These are phyloP conservation scores for Siniperca chuatsi DNA, from an alignment of 2,113 vertebrate species.

Conservation along the genomic window DNA sequence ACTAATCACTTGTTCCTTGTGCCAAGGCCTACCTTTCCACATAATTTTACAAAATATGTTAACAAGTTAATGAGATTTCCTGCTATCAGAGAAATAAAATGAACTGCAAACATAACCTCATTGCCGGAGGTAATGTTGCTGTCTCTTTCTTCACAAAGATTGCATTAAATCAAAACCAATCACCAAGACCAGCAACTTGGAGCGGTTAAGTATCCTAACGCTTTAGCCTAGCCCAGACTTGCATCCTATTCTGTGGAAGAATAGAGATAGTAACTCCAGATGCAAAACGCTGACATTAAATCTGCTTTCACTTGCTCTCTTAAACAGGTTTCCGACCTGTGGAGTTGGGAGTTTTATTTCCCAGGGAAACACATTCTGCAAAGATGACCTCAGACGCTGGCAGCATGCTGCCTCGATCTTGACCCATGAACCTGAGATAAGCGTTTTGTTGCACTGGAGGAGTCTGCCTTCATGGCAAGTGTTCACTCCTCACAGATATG, in stretches of 20 bases:
- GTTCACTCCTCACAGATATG: conserved; percentile 19
- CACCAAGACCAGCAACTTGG: neutral
- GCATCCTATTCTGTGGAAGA: neutral
- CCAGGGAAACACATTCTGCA: conserved; percentile 20
- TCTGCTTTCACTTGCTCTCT: conserved; percentile 2
- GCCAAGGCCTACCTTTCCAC: neutral
- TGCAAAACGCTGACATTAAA: neutral
- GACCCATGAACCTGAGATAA: conserved; percentile 51
- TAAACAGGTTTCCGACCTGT: conserved; percentile 35
- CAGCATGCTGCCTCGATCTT: conserved; percentile 12
- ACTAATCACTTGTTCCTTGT: neutral
- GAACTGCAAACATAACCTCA: neutral
- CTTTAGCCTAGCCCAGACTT: conserved; percentile 16
- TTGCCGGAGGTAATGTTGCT: neutral
- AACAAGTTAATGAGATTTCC: neutral
- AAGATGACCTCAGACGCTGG: conserved; percentile 44
- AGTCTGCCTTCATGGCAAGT: conserved; percentile 31
- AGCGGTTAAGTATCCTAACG: neutral
- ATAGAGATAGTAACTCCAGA: neutral
- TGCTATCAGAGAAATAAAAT: neutral
- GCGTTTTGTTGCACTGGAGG: conserved; percentile 7
- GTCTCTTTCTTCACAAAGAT: neutral
- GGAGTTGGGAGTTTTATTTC: conserved; percentile 22
- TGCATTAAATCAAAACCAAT: conserved; percentile 5
- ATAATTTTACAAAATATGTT: neutral